Evolutionary conservation across 2,888 invertebrate genomes (phyloP).

Genomic region (Chaetogeoica ovagalla): DNA sequence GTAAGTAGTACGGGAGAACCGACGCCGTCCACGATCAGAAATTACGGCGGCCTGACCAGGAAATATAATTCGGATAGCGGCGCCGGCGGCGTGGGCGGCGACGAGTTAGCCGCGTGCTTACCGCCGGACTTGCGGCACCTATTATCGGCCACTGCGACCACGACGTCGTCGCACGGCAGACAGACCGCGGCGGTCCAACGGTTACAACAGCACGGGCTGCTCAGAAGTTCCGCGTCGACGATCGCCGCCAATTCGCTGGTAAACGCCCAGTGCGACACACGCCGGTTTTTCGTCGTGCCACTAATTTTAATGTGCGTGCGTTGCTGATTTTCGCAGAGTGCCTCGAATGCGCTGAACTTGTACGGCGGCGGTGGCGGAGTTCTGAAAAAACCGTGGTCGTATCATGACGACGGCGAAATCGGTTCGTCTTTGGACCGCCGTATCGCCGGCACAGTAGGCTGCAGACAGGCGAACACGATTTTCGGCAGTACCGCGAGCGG

Average conservation of each 20-base stretch:
- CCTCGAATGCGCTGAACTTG: not conserved
- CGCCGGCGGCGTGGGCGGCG: conserved; percentile 54
- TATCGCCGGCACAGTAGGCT: not conserved
- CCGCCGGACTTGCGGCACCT: conserved; percentile 61
- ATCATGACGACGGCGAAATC: conserved; percentile 34
- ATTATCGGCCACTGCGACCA: conserved; percentile 54
- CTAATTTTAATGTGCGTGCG: too few relatives aligned
- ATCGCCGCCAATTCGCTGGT: conserved; percentile 28
- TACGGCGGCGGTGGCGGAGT: conserved; percentile 5
- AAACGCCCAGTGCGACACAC: not conserved
- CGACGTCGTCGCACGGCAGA: not conserved
- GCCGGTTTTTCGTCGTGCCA: not conserved
- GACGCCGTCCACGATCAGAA: conserved; percentile 57
- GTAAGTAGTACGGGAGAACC: conserved; percentile 59
- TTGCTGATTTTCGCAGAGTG: not conserved
- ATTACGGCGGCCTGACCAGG: conserved; percentile 28
- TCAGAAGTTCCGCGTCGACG: conserved; percentile 19
- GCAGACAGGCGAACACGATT: not conserved
- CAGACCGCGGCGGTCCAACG: conserved; percentile 4
- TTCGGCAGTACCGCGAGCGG: not conserved
- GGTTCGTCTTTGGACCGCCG: conserved; percentile 28
- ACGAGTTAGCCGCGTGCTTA: conserved; percentile 60
- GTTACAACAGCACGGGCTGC: conserved; percentile 21
- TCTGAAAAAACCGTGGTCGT: conserved; percentile 28
- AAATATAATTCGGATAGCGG: conserved; percentile 53